These are phyloP conservation scores for Lasioglossum pauxillum DNA, from an alignment of 2,888 invertebrate genomes.

Conservation along the genomic window DNA sequence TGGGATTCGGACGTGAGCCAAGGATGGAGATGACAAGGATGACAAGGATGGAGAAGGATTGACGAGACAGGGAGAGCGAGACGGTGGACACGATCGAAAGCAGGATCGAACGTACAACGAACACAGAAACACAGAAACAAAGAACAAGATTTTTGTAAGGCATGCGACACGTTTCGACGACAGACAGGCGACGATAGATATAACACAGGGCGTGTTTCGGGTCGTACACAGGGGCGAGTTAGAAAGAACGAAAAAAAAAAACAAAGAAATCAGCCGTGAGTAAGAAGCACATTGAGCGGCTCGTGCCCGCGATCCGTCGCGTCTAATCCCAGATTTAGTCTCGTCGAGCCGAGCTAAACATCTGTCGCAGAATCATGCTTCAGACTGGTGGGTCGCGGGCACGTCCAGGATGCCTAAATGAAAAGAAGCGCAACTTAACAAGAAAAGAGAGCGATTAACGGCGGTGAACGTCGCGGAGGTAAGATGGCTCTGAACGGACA, in stretches of 20 bases:
- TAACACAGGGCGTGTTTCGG: conserved; percentile 16
- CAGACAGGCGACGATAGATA: conserved; percentile 28
- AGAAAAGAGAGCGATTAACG: conserved; percentile 31
- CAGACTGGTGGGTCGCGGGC: conserved; percentile 57
- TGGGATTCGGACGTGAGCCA: conserved; percentile 23
- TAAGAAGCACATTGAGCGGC: conserved; percentile 79
- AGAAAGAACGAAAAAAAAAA: conserved; percentile 78
- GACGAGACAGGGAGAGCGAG: background rate
- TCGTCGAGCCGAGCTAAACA: background rate
- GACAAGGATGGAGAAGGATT: too few relatives aligned
- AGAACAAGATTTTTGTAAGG: conserved; percentile 32
- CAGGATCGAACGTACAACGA: conserved; percentile 13
- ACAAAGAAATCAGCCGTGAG: conserved; percentile 79
- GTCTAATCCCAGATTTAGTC: background rate
- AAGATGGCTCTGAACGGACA: background rate
- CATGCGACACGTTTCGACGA: conserved; percentile 42
- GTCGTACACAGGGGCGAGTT: conserved; percentile 69
- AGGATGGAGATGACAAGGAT: too few relatives aligned
- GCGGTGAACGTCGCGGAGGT: background rate
- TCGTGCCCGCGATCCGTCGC: conserved; percentile 63
- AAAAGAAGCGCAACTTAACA: conserved; percentile 65
- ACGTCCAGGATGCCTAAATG: conserved; percentile 66
- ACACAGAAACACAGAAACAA: conserved; percentile 26
- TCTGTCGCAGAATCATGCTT: background rate
- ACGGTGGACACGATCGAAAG: background rate